Percentiles rank a stretch among this genome's conserved stretches.
Conservation (phyloP, 2,113 vertebrate genomes). For the Eptesicus fuscus region DNA sequence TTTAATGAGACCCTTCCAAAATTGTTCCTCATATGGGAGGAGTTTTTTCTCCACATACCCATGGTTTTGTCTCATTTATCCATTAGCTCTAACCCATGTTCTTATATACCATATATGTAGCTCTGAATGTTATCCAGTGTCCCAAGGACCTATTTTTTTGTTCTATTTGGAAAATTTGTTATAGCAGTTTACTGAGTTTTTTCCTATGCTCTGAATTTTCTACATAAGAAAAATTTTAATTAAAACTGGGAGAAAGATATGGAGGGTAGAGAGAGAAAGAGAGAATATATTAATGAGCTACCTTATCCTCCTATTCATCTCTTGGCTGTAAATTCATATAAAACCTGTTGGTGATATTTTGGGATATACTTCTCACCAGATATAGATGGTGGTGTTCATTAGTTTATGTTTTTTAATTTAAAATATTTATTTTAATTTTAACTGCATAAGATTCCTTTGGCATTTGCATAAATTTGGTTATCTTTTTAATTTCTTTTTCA, state of each 20-base stretch:
- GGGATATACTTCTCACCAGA: no score
- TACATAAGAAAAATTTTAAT: background rate
- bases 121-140: background rate
- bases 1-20: background rate
- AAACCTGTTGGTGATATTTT: no score
- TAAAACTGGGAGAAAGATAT: background rate
- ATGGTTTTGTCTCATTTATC: background rate
- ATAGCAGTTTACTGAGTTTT: background rate
- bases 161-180: constrained; percentile 10
- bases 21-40: background rate
- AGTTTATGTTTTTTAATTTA: no score
- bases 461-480: no score
- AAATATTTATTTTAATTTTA: no score
- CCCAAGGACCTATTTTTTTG: background rate
- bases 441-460: no score
- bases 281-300: background rate
- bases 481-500: no score
- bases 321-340: background rate
- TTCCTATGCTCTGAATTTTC: background rate
- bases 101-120: background rate
- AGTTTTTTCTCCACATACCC: rapidly evolving
- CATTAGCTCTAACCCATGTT: background rate
- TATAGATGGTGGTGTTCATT: no score
- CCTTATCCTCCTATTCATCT: background rate
- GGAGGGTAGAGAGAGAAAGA: background rate